These are phyloP conservation scores for Lamproptera curius DNA, from an alignment of 2,888 invertebrate genomes.

Conservation along the genomic window DNA sequence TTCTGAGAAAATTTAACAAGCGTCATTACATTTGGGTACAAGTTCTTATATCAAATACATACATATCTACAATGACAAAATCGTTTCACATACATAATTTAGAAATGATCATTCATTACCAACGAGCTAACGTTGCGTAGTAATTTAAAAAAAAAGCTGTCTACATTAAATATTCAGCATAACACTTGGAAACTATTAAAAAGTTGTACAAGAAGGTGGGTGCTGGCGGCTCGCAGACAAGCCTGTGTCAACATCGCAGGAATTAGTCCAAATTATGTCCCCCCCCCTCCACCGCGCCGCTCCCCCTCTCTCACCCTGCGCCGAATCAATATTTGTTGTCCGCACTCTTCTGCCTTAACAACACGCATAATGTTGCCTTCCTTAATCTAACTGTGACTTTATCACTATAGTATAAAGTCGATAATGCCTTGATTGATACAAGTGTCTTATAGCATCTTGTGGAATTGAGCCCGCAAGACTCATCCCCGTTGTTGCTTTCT, in stretches of 20 bases:
- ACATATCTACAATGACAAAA: too few species aligned
- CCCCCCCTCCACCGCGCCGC: conserved; percentile 39
- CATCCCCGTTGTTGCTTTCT: conserved; percentile 68
- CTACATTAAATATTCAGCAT: conserved; percentile 20
- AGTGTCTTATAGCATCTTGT: conserved; percentile 34
- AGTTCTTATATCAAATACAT: too few species aligned
- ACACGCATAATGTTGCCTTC: conserved; percentile 64
- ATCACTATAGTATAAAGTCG: conserved; percentile 18
- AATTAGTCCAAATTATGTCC: conserved; percentile 78
- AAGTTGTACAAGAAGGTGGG: conserved; percentile 57
- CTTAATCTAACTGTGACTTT: conserved; percentile 25
- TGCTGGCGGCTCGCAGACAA: conserved; percentile 57
- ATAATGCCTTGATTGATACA: conserved; percentile 17
- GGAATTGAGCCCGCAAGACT: conserved; percentile 38
- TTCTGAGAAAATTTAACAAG: too few species aligned
- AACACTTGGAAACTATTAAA: conserved; percentile 32
- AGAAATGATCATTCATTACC: too few species aligned
- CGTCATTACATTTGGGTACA: too few species aligned
- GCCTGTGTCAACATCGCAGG: conserved; percentile 71
- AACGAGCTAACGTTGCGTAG: too few species aligned
- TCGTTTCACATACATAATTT: too few species aligned
- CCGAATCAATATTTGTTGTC: conserved; percentile 79
- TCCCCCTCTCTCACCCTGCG: conserved; percentile 46
- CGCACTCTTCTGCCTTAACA: conserved; percentile 76
- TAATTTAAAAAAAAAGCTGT: conserved; percentile 23